These are phyloP conservation scores for Dolichopus griseipennis DNA, from an alignment of 2,888 invertebrate species.

Conservation along the genomic window DNA sequence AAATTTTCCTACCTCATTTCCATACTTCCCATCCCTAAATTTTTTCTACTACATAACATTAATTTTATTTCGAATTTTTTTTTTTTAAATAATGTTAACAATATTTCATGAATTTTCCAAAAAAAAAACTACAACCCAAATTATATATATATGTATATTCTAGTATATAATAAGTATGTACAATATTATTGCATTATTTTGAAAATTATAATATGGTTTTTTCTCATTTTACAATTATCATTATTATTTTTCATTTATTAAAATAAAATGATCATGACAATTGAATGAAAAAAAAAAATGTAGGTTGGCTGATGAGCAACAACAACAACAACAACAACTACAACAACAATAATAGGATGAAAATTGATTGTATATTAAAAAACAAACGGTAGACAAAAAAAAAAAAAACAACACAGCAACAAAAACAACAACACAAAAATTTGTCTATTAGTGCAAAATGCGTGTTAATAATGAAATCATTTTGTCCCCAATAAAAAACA, in stretches of 20 bases:
- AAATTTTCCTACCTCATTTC: not conserved
- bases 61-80: too few relatives aligned
- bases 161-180: too few relatives aligned
- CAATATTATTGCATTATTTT: not conserved
- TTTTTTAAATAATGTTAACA: not conserved
- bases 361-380: not conserved
- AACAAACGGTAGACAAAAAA: too few relatives aligned
- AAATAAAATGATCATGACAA: not conserved
- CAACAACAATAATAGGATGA: too few relatives aligned
- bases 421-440: not conserved
- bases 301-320: too few relatives aligned
- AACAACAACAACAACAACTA: too few relatives aligned
- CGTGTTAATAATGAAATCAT: slow-evolving; percentile 6
- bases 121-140: not conserved
- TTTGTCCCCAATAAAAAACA: not conserved
- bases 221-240: not conserved
- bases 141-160: too few relatives aligned
- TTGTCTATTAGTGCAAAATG: slow-evolving; percentile 3
- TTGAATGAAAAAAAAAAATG: too few relatives aligned
- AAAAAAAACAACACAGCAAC: too few relatives aligned
- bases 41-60: too few relatives aligned
- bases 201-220: not conserved
- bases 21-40: not conserved
- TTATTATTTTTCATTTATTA: not conserved
- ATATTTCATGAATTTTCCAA: not conserved